Conservation (phyloP, 2,113 vertebrate species). For the Otocyon megalotis region DNA sequence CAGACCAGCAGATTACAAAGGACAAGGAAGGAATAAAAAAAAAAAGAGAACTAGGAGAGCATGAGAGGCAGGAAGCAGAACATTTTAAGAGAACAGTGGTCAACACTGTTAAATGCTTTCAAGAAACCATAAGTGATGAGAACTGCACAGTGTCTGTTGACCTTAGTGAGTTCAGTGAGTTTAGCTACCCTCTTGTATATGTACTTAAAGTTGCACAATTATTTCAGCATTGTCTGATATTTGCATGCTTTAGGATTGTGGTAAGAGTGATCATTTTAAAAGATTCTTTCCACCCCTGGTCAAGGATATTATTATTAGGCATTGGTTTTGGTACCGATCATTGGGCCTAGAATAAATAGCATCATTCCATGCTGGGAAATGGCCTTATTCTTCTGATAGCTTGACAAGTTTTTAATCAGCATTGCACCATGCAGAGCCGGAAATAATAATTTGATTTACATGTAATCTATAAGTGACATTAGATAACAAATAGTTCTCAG, state of each 20-base stretch:
- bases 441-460: conserved; percentile 84
- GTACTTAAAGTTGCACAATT: conserved; percentile 44
- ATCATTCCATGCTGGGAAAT: conserved; percentile 83
- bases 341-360: conserved; percentile 76
- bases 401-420: conserved; percentile 83
- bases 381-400: conserved; percentile 80
- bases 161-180: neutral
- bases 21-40: neutral
- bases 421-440: conserved; percentile 72
- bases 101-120: neutral
- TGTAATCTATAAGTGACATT: conserved; percentile 78
- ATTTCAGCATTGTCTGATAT: conserved; percentile 60
- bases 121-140: neutral
- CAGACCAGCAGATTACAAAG: neutral
- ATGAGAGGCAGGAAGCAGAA: neutral
- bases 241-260: conserved; percentile 34
- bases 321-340: conserved; percentile 67
- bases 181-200: conserved; percentile 17
- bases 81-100: conserved; percentile 18
- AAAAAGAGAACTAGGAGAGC: neutral
- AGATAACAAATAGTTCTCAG: conserved; percentile 81
- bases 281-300: neutral
- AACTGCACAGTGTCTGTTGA: neutral
- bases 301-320: conserved; percentile 73
- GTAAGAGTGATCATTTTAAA: conserved; percentile 62